Conservation (phyloP, 2,113 vertebrate species). For the Chiloscyllium plagiosum region DNA sequence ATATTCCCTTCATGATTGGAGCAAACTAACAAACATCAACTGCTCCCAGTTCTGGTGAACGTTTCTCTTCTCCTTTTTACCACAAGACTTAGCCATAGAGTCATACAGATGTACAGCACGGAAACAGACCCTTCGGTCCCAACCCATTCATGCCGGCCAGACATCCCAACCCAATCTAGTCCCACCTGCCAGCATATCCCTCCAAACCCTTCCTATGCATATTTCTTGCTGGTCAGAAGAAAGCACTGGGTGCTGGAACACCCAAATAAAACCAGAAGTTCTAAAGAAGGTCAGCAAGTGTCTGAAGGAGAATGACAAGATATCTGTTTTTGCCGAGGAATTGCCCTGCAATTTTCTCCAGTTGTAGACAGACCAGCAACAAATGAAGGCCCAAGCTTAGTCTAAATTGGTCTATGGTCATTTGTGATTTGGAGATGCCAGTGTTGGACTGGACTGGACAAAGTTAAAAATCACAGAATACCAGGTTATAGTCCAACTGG, state of each 20-base stretch:
- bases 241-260: background rate
- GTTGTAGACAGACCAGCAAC: background rate
- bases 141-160: too few relatives aligned
- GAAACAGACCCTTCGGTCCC: too few relatives aligned
- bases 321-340: background rate
- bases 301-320: background rate
- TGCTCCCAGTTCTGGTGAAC: background rate
- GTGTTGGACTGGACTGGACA: too few relatives aligned
- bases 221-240: background rate
- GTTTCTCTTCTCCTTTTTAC: background rate
- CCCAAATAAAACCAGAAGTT: background rate
- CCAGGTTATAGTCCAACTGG: too few relatives aligned
- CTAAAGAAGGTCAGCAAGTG: background rate
- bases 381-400: background rate
- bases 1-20: background rate
- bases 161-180: too few relatives aligned
- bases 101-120: too few relatives aligned
- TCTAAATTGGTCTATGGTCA: background rate
- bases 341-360: background rate
- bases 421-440: too few relatives aligned
- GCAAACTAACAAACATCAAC: background rate
- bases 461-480: too few relatives aligned
- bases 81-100: background rate
- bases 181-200: too few relatives aligned
- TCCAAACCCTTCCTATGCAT: too few relatives aligned